Base-by-base conservation (phyloP, 2,113 vertebrate species). In the Eptesicus fuscus region DNA sequence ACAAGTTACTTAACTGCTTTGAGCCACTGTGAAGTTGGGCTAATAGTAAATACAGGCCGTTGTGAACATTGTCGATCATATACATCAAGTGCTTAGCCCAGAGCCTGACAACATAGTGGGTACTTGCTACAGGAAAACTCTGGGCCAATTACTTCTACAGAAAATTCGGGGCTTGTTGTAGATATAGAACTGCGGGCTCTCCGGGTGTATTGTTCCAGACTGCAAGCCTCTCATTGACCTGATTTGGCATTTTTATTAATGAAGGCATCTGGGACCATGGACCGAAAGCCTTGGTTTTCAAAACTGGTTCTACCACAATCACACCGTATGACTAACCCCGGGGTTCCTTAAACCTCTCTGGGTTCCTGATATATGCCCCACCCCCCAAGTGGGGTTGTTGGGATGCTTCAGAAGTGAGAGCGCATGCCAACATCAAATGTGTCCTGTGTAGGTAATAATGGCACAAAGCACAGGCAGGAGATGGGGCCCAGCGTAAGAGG, bases 281-380 rank as follows among this genome's bases (percentile, higher is more conserved):
- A 7, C 65, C 70, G 42, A 78, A 91, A 91, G 65, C 35, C 28
- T 96, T 88, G 92, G n/a, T 82, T 78, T 86, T 79, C 76, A 42
- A n/a, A 69, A 22, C 5, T 85, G 22, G 23, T 67, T 67, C 65
- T 82, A 47, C 35, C 25, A 11, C 17, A 69, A 10, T 83, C n/a
- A 53, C 12, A 32, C 10, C 1, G 2, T 35, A 9, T 71, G 67
- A 69, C 47, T 40, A 0, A 0, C 23, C 49, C 49, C 10, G 14
- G 25, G 7, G 25, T 42, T 88, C 49, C 73, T 51, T 67, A 63
- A 42, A 37, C 1, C 35, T 93, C 49, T 90, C 47, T 44, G 13
- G 28, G 65, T 83, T 88, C 56, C 44, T 42, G 49, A 56, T 44
- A 16, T 23, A 63, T 22, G 22, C 14, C 16, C 59, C 13, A 40